Base-by-base conservation (phyloP, 2,113 vertebrate species). In the Panthera uncia region DNA sequence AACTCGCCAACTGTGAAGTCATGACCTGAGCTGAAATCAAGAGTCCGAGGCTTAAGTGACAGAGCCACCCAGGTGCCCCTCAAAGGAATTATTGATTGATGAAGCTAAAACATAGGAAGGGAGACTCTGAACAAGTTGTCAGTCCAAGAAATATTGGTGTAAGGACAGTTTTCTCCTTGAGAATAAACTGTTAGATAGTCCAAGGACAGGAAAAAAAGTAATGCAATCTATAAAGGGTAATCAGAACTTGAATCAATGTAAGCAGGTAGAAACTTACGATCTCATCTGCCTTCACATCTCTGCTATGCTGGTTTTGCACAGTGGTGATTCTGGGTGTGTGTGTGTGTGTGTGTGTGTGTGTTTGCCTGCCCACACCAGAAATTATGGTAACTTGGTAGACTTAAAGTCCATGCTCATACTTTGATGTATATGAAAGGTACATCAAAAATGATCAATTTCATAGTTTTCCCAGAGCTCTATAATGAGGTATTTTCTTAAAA, bases 261-360 rank as follows among this genome's bases (percentile, higher is more conserved):
- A 91, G 11, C 7, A 41, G 15, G 15, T 65, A 4, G 52, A 61
- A 91, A 27, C 0, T 57, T 63, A 73, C 82, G 31, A 92, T 55
- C 9, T 31, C 8, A 19, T 73, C 9, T 82, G 52, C 19, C 11
- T 63, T 89, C 25, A 66, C 11, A 71, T 2, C 4, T 23, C 4
- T 14, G 5, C 78, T 23, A 52, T 27, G 10, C 7, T 33, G 50
- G 23, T 14, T 74, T 92, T 52, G 23, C 3, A 4, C 3, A 27
- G 6, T 36, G 4, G 45, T 50, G 25, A 89, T 41, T 82, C 1
- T 41, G 3, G 61, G 82, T 84, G 6, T n/a, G 21, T 29, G 15
- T 9, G 0, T 6, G 12, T 38, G 11, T 33, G 12, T 23, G 12
- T 6, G 0, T 33, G 16, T 38, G 12, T 23, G 9, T 6, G 0